These are phyloP conservation scores for Zaprionus tsacasi DNA, from an alignment of 1,140 invertebrate species.

Conservation along the genomic window DNA sequence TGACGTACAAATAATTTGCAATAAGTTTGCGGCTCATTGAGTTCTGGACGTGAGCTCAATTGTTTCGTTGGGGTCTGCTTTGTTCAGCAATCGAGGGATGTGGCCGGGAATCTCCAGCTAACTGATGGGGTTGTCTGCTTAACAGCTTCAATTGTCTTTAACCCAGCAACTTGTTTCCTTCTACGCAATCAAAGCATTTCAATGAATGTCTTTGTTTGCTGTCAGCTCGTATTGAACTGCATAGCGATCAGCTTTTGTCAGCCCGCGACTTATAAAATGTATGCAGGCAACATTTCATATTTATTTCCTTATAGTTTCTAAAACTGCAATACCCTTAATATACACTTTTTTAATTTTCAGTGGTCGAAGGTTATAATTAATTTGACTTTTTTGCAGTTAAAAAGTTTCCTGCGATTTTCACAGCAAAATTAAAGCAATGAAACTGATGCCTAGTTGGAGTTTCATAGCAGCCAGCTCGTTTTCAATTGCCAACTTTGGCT, in stretches of 20 bases:
- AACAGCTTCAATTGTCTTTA: conserved; percentile 17
- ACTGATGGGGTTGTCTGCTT: conserved; percentile 7
- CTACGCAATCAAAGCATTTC: conserved; percentile 55
- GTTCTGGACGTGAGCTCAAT: conserved; percentile 54
- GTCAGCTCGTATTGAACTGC: background rate
- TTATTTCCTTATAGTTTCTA: no score
- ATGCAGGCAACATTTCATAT: no score
- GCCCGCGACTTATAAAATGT: background rate
- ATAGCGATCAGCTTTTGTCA: conserved; percentile 2
- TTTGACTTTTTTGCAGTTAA: no score
- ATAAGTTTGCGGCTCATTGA: conserved; percentile 80
- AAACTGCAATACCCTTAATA: no score
- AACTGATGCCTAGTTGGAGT: conserved; percentile 1
- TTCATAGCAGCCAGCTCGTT: conserved; percentile 10
- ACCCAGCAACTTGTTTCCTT: conserved; percentile 6
- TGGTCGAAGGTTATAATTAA: no score
- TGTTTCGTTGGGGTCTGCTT: background rate
- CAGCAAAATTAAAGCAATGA: background rate
- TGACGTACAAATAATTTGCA: conserved; percentile 81
- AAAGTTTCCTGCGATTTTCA: no score
- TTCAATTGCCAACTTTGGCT: conserved; percentile 3
- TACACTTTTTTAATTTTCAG: no score
- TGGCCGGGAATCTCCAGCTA: conserved; percentile 9
- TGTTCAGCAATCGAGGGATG: conserved; percentile 13
- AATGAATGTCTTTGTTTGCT: conserved; percentile 57